Base-by-base conservation (phyloP, 2,113 vertebrate genomes). In the Capricornis sumatraensis region DNA sequence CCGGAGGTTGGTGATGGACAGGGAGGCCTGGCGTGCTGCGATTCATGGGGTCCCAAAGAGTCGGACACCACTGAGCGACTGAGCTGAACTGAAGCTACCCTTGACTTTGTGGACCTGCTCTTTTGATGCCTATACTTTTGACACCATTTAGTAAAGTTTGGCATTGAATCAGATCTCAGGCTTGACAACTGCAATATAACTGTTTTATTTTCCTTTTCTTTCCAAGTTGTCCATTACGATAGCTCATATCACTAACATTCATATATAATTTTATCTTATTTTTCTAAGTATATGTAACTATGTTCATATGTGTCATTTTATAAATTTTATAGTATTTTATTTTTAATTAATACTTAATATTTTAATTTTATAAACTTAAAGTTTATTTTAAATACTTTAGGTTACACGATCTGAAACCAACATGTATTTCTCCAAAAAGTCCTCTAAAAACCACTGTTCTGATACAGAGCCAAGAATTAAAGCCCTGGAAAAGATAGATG, bases 1-100 rank as follows among this genome's bases (percentile, higher is more conserved):
- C 52, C 6, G 6, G 52, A 16, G 0, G 16, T 2, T 53, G 17
- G 5, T 53, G 16, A 53, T 53, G 52, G 52, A 53, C 52, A 53
- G 52, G 52, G 17, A 19, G 53, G 53, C 2, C 19, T 55, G 53
- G 53, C 0, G 0, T 55, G 53, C 19, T 55, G 19, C 7, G 0
- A 21, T 21, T 55, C 53, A 55, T 21, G 17, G 53, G 53, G 53
- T 55, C 2, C 2, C 19, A 55, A 55, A 55, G 53, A 55, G 19
- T 21, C 53, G 1, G 53, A 21, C 53, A 55, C 1, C 1, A 55
- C 53, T 55, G 53, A 55, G 53, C 6, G 2, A 21, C 53, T 55
- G 53, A 21, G 3, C 17, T 21, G 53, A 55, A 7, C 53, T 55
- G 19, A 55, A 55, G 15, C 3, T 33, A n/a, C 4, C 76, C 19